Base-by-base conservation (phyloP, 2,113 vertebrate species). In the Climacteris rufus region DNA sequence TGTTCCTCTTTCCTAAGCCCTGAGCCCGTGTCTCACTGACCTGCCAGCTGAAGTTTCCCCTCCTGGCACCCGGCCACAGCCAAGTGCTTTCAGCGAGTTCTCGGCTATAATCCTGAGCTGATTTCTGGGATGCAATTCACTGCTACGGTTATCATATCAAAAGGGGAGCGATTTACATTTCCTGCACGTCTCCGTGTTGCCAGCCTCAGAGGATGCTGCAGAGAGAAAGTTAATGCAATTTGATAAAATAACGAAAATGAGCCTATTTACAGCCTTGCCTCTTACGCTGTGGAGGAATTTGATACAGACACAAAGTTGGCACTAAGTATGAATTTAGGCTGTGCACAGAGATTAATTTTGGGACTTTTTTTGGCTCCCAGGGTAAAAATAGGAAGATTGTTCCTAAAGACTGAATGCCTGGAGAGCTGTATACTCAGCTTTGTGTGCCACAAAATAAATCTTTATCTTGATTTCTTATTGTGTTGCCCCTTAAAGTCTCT, bases 121-220 rank as follows among this genome's bases (percentile, higher is more conserved):
- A 95, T 97, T 96, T 91, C 94, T 96, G 89, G 93, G 85, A 94
- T 94, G 91, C 79, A 93, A 80, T 94, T 96, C 94, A 94, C 72
- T 77, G 70, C 65, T 77, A 66, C 13, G 39, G 50, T 94, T 96
- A 92, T 97, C 93, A 61, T 82, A 93, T 97, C 93, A 95, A 98
- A 97, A 96, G 87, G 82, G 84, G 83, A 71, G 59, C 33, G 57
- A 96, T 98, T 97, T 94, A 84, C 90, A 96, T 97, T 97, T 97
- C 90, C 70, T 93, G 82, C 96, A 96, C 76, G 49, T 97, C 90
- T 82, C 56, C 0, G 61, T 81, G 85, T 93, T 89, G 88, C 94
- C 89, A 94, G 78, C 85, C 91, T 93, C 1, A 5, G 93, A 97
- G 96, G 91, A 95, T 78, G 87, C 83, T 93, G 75, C 72, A 47